Base-by-base conservation (phyloP, 2,113 vertebrate species). In the Chlorodrepanis virens region DNA sequence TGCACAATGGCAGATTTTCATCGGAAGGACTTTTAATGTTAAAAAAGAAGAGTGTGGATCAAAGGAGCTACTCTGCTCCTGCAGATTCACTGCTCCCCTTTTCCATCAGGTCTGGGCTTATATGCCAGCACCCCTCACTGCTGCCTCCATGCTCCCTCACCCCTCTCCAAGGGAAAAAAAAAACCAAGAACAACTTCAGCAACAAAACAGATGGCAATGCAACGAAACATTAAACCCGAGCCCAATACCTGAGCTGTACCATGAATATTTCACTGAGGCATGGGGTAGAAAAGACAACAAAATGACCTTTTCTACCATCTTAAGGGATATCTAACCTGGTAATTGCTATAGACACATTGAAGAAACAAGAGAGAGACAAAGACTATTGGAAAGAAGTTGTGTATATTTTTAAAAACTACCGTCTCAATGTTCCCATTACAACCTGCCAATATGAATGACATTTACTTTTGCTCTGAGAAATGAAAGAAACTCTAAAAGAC, bases 141-240 rank as follows among this genome's bases (percentile, higher is more conserved):
- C 79, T 93, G 67, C 52, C 85, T 88, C 75, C 47, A 6, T 50
- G 71, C 63, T 81, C 49, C 76, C 85, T 86, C 64, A 44, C 7
- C 40, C 64, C 65, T 47, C 64, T 75, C 72, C 68, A 68, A 74
- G 68, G 85, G 56, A 44, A 94, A 89, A 85, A 85, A 35, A 78
- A 64, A 71, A 78, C 61, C 89, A 74, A 56, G 89, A 64, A 87
- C 56, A 69, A 94, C 71, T 49, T 78, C 60, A 91, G 67, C 20
- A 83, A 29, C 70, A 87, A 96, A 77, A 80, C 88, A 96, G 85
- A 89, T 82, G 92, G 95, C 1, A 5, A 74, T 53, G 83, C 50
- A 93, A 90, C 5, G 49, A 97, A 95, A 97, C 97, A 79, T 97
- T 95, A 95, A 96, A 96, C 90, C 59, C 6, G 59, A 22, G 82